Evolutionary conservation across 2,797 vertebrate genomes (phyloP).

Genomic region (Garrulus glandarius): DNA sequence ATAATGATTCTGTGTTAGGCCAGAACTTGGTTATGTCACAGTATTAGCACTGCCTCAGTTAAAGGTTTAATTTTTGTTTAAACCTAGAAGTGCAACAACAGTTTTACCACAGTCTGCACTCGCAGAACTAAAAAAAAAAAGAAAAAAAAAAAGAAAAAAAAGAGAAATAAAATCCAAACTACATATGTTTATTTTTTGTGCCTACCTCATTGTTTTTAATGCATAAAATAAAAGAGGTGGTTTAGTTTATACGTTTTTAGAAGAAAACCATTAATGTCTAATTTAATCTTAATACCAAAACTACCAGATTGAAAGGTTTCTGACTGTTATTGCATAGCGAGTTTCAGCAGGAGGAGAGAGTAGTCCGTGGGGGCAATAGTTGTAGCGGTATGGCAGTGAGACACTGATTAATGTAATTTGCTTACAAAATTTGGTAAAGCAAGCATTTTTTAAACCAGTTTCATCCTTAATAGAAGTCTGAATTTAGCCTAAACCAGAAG

Average conservation of each 20-base stretch:
- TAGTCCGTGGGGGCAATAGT: conserved; percentile 29
- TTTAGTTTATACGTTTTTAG: conserved; percentile 76
- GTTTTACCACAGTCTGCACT: conserved; percentile 73
- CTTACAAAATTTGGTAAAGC: conserved; percentile 50
- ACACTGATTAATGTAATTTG: conserved; percentile 49
- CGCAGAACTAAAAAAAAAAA: conserved; percentile 58
- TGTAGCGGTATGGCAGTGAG: conserved; percentile 46
- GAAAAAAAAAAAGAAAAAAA: not conserved
- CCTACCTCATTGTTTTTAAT: conserved; percentile 86
- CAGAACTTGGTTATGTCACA: conserved; percentile 80
- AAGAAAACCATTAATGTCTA: conserved; percentile 77
- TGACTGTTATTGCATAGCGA: conserved; percentile 69
- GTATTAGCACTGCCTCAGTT: conserved; percentile 80
- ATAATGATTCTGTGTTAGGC: conserved; percentile 72
- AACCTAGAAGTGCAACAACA: conserved; percentile 77
- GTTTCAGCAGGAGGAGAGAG: conserved; percentile 63
- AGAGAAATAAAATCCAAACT: conserved; percentile 69
- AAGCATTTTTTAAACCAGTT: conserved; percentile 27
- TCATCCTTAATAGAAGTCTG: conserved; percentile 17
- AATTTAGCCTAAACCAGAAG: conserved; percentile 41
- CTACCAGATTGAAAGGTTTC: conserved; percentile 69
- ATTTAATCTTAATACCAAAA: conserved; percentile 82
- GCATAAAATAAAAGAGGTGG: conserved; percentile 82
- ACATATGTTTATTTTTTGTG: conserved; percentile 78
- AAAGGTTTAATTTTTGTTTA: conserved; percentile 81